Evolutionary conservation across 1,140 invertebrate species (phyloP), one percentile per base, ranked within the genome.

Genomic region (Penaeus indicus): DNA sequence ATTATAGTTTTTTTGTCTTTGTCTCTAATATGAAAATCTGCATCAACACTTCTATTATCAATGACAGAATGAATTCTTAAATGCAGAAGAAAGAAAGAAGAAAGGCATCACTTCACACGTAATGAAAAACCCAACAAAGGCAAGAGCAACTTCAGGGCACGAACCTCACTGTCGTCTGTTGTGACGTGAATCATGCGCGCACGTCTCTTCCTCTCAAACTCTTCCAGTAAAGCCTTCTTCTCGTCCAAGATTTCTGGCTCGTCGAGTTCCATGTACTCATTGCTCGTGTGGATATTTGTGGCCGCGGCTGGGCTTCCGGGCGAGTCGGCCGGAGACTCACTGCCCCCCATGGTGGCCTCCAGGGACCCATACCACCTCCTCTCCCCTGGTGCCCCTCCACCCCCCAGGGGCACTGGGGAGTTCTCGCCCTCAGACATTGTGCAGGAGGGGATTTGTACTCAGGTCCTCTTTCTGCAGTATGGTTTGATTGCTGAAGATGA

Each of bases 161-260:
- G 93, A 7, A 95, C 94, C 92, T 95, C 94, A 79, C 90, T 89
- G 92, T 95, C 94, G 84, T 92, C 90, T 86, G 94, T 94, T 21
- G 93, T 93, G 3, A 94, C 94, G 86, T 94, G 93, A 61, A 99
- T 97, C 92, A 97, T 97, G 25, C 98, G 94, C 0, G 97, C 97
- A 92, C 98, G 96, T 92, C 97, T 96, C 89, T 97, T 94, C 78
- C 97, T 94, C 93, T 99, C 98, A 94, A 99, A 98, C 93, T 99
- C 97, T 93, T 98, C 98, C 1, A 99, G 93, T 2, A 98, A 92
- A 16, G 97, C 97, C 92, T 97, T 96, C 92, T 97, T 97, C 92
- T 98, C 97, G 92, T 95, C 95, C 0, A 96, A 96, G 94, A 96
- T 96, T 92, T 96, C 96, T 91, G 97, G 96, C 85, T 93, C 92